Base-by-base conservation (phyloP, 2,888 invertebrate species). In the Caradrina kadenii region DNA sequence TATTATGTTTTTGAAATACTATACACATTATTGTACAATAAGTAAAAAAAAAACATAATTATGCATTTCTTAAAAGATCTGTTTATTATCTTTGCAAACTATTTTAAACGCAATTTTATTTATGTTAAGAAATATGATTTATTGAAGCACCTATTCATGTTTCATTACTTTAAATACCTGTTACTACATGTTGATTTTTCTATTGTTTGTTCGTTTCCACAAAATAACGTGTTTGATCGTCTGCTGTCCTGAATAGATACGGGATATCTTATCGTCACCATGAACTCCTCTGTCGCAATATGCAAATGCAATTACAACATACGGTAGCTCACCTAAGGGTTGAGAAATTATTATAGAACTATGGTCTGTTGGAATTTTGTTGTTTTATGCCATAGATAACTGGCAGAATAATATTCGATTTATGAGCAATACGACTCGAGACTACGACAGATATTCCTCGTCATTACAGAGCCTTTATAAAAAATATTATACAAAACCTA, bases 201-300 rank as follows among this genome's bases (percentile, higher is more conserved):
- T 11, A 48, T 39, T 48, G 17, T n/a, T 66, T 22, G 31, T 66
- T 17, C 1, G 6, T 56, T 22, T 55, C 8, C 6, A 50, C 19
- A 45, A 11, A 76, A 31, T 22, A 50, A 13, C 0, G 11, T 15
- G 11, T 15, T 22, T 53, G 3, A n/a, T 15, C 8, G n/a, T 35
- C 19, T 2, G 17, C 1, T 69, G 69, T 39, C 55, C 71, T 69
- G 45, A 69, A 77, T 76, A 39, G 56, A 71, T 75, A 75, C 2
- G 75, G 22, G 22, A 22, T 75, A 70, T 70, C 67, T 65, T 66
- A 55, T 70, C 70, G 15, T 13, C 35, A 4, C 21, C 45, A 71
- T 76, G 15, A 69, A 39, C 35, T 42, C 8, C 4, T 70, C 8
- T n/a, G 50, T 21, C 11, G 26, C 56, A 45, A 52, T 69, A 69